Percentiles rank a stretch among this genome's conserved stretches.
Conservation (phyloP, 2,113 vertebrate genomes). For the Xiphophorus couchianus region DNA sequence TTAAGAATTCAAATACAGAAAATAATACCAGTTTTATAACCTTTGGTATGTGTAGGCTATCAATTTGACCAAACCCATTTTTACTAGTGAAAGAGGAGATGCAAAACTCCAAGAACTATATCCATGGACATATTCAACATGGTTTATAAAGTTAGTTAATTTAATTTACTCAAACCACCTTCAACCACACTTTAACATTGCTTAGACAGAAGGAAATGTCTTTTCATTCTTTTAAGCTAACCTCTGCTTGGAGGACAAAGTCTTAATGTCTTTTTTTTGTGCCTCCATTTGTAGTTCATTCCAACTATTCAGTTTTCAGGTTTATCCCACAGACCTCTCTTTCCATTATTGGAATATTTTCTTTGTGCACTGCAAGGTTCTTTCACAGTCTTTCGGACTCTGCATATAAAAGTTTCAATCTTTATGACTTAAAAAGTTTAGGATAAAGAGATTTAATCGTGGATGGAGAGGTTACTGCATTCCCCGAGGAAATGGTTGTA, state of each 20-base stretch:
- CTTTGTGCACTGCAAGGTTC: conserved; percentile 32
- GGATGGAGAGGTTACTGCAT: conserved; percentile 69
- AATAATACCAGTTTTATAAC: neutral
- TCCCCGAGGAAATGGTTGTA: conserved; percentile 81
- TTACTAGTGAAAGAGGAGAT: conserved; percentile 3
- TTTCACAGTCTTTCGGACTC: conserved; percentile 24
- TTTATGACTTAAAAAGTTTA: conserved; percentile 70
- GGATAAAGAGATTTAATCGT: conserved; percentile 77
- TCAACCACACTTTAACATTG: too few species aligned
- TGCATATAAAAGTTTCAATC: conserved; percentile 13
- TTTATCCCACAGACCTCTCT: neutral
- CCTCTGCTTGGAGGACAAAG: too few species aligned
- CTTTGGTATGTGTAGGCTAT: too few species aligned
- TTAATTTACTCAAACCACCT: too few species aligned
- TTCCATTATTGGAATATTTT: conserved; percentile 7
- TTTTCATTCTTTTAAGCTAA: too few species aligned
- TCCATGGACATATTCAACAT: too few species aligned
- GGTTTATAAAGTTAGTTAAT: too few species aligned
- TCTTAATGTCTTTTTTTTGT: conserved; percentile 6
- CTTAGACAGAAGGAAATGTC: too few species aligned
- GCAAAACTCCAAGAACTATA: neutral
- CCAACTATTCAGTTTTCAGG: neutral
- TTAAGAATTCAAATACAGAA: neutral
- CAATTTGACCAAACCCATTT: neutral
- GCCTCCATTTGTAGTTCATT: neutral